Percentiles rank a stretch among this genome's conserved stretches.
These are phyloP conservation scores for Hirundo rustica DNA, from an alignment of 2,797 vertebrate species.

Conservation along the genomic window DNA sequence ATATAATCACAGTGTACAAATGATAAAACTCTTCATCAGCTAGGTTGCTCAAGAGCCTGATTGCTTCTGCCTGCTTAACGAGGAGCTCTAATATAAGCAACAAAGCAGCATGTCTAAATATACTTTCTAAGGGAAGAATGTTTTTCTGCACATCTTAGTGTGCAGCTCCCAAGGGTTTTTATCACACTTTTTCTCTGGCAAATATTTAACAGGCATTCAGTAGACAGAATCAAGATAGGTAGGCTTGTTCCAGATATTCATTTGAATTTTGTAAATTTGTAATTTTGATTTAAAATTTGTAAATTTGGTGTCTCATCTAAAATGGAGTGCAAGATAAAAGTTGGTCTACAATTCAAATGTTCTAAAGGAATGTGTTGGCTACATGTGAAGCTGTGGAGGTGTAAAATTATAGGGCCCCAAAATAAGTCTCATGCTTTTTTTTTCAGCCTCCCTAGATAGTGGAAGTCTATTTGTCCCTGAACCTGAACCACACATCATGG, in stretches of 20 bases:
- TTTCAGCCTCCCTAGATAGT: not conserved
- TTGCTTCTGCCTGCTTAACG: not conserved
- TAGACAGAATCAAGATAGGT: not conserved
- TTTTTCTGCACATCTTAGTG: not conserved
- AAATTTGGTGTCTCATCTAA: not conserved
- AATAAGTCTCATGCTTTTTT: not conserved
- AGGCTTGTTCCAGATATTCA: not conserved
- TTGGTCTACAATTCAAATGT: not conserved
- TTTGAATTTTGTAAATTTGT: not conserved
- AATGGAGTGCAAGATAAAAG: not conserved
- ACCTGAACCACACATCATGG: not conserved
- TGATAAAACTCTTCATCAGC: slow-evolving; percentile 35
- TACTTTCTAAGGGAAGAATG: not conserved
- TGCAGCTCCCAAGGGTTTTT: not conserved
- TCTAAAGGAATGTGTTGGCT: not conserved
- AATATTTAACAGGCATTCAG: not conserved
- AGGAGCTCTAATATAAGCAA: not conserved
- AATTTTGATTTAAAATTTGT: not conserved
- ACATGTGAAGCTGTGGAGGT: not conserved
- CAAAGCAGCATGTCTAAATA: not conserved
- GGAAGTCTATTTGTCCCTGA: not conserved
- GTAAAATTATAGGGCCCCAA: not conserved
- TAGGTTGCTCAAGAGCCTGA: slow-evolving; percentile 5
- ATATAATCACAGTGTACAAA: slow-evolving; percentile 26
- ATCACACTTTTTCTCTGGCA: not conserved